Conservation (phyloP, 1,140 invertebrate genomes). For the Pentalonia nigronervosa region DNA sequence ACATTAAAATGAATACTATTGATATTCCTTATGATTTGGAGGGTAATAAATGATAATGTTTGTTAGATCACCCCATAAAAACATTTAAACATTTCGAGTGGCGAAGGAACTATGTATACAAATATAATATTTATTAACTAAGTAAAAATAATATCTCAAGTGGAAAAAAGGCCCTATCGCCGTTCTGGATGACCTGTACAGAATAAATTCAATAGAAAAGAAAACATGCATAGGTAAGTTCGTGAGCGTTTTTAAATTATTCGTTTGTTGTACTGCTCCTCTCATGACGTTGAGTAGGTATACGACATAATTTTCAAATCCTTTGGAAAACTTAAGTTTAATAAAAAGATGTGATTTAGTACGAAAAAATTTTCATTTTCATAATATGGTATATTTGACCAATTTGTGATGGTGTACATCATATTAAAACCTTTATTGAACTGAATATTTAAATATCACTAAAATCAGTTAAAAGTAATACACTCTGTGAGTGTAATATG, state of each 20-base stretch:
- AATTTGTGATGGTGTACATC: not conserved
- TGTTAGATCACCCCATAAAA: not conserved
- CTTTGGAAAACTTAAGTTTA: not conserved
- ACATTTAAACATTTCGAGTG: not conserved
- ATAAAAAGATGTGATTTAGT: not conserved
- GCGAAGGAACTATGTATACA: not conserved
- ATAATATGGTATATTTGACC: not conserved
- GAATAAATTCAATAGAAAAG: not conserved
- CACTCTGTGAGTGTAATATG: too few relatives aligned
- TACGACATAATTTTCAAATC: not conserved
- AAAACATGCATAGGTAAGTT: not conserved
- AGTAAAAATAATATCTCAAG: not conserved
- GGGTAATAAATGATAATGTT: too few relatives aligned
- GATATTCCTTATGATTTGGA: not conserved
- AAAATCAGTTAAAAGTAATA: not conserved
- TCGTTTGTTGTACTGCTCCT: not conserved
- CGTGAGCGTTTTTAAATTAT: not conserved
- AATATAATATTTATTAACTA: not conserved
- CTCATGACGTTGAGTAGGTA: not conserved
- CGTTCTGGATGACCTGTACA: not conserved
- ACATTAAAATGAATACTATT: not conserved
- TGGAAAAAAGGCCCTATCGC: not conserved
- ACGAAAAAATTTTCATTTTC: not conserved
- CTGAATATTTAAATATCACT: not conserved
- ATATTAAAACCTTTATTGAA: not conserved